Conservation (phyloP, 2,888 invertebrate genomes). For the Heliconius ethilla region DNA sequence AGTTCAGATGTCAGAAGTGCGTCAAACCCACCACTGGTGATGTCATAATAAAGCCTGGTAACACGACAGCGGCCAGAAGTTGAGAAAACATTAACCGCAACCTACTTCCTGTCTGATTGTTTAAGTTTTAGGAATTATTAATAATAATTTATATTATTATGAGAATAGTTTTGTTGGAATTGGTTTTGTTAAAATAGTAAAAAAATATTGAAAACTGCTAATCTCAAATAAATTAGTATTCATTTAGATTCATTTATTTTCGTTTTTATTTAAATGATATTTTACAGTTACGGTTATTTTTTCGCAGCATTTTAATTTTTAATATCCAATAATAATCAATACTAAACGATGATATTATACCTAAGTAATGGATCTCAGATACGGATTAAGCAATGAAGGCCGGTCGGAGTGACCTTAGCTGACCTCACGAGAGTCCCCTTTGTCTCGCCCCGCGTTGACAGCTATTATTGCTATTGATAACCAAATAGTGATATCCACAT, state of each 20-base stretch:
- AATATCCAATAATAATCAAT: conserved; percentile 7
- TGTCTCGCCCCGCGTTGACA: conserved; percentile 35
- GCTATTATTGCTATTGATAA: conserved; percentile 25
- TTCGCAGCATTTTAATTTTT: not conserved
- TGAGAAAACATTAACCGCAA: conserved; percentile 36
- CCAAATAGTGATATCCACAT: conserved; percentile 23
- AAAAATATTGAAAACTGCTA: no score
- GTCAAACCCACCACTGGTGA: conserved; percentile 40
- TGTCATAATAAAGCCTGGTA: conserved; percentile 32
- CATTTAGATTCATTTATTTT: not conserved
- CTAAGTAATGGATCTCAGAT: conserved; percentile 33
- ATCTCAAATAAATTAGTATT: not conserved
- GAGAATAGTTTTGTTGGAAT: not conserved
- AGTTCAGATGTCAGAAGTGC: conserved; percentile 25
- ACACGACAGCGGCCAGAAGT: conserved; percentile 29
- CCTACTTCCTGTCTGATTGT: conserved; percentile 30
- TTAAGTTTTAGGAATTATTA: conserved; percentile 14
- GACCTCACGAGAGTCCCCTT: conserved; percentile 39
- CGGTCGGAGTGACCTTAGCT: conserved; percentile 39
- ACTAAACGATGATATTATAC: conserved; percentile 18
- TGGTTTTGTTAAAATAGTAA: no score
- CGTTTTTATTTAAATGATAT: no score
- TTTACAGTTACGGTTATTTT: no score
- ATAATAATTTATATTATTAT: not conserved
- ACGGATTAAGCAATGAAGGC: conserved; percentile 39